Evolutionary conservation across 2,113 vertebrate genomes (phyloP).

Genomic region (Marmota flaviventris): DNA sequence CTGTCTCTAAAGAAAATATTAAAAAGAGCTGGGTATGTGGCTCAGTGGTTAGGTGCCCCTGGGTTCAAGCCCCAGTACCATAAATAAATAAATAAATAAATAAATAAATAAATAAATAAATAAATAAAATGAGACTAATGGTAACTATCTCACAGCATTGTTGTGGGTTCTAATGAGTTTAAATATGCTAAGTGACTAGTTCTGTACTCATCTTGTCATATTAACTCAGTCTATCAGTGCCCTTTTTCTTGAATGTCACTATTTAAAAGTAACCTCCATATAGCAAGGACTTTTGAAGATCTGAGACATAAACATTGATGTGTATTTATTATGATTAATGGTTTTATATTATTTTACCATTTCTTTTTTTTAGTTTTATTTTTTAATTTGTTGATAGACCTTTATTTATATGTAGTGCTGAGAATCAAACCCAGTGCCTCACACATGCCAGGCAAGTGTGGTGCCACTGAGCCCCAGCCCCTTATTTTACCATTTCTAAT

Average conservation of each 20-base stretch:
- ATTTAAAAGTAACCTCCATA: constrained; percentile 34
- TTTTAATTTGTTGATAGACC: no score
- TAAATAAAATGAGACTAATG: constrained; percentile 5
- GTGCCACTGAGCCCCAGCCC: no score
- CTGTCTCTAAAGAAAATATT: no score
- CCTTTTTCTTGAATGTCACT: constrained; percentile 33
- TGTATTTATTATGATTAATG: background rate
- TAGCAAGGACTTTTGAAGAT: background rate
- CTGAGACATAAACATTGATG: background rate
- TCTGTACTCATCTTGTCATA: background rate
- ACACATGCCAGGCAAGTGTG: no score
- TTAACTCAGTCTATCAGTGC: background rate
- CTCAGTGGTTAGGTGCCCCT: no score
- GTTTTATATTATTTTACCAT: constrained; percentile 31
- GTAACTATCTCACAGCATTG: background rate
- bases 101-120: no score
- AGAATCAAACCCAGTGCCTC: no score
- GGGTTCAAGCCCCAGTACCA: no score
- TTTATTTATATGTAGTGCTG: no score
- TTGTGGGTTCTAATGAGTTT: background rate
- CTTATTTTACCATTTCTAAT: constrained; percentile 38
- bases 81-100: background rate
- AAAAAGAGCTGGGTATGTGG: no score
- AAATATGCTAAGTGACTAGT: constrained; percentile 19
- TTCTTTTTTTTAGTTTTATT: constrained; percentile 9